Evolutionary conservation across 2,113 vertebrate species (phyloP).

Genomic region (Forbesichthys papilliferus): DNA sequence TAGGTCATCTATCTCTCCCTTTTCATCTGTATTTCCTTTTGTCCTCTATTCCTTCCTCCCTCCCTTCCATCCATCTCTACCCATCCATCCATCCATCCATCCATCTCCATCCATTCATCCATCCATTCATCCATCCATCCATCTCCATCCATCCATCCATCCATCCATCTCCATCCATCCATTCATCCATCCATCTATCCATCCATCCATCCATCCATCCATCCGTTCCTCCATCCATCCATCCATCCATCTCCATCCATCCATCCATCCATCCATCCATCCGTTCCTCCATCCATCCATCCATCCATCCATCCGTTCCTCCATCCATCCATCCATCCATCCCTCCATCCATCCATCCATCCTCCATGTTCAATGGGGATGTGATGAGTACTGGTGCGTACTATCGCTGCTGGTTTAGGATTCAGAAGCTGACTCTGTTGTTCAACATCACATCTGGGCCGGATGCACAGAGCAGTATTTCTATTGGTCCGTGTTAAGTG

Average conservation of each 20-base stretch:
- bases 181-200: too few species aligned
- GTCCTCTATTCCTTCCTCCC: neutral
- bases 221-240: too few species aligned
- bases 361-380: neutral
- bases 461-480: neutral
- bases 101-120: too few species aligned
- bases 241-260: too few species aligned
- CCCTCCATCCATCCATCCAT: neutral
- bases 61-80: neutral
- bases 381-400: neutral
- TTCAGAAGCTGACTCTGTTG: slow-evolving; percentile 9
- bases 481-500: neutral
- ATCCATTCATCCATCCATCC: too few species aligned
- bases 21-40: neutral
- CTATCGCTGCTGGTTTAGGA: neutral
- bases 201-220: too few species aligned
- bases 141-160: too few species aligned
- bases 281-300: too few species aligned
- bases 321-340: neutral
- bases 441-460: neutral
- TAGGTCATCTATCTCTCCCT: neutral
- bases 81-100: too few species aligned
- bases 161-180: too few species aligned
- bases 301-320: too few species aligned
- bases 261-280: neutral